A percentile compares a stretch with the other conserved stretches of the same genome.
These are phyloP conservation scores for Ciona savignyi DNA, from an alignment of 23 tunicate species.

Conservation along the genomic window DNA sequence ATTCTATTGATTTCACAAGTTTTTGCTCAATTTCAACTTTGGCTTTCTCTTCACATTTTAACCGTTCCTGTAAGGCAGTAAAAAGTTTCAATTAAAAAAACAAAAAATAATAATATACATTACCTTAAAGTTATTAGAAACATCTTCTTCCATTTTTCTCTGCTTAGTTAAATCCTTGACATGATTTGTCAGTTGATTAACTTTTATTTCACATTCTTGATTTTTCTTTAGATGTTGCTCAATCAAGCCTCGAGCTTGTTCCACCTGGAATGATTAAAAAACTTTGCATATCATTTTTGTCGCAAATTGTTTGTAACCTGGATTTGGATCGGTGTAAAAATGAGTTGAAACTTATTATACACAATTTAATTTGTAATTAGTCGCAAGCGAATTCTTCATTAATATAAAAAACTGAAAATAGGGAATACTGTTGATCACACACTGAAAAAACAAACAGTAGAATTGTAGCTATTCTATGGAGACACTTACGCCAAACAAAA, in stretches of 20 bases:
- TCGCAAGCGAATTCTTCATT: constrained; percentile 22
- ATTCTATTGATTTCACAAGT: constrained; percentile 11
- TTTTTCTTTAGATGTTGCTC: not conserved
- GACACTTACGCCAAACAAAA: no score
- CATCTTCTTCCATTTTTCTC: no score
- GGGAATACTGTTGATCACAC: no score
- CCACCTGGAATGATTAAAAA: no score
- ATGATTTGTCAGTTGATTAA: constrained; percentile 14
- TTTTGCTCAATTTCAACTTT: constrained; percentile 21
- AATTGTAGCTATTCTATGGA: no score
- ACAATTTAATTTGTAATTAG: constrained; percentile 13
- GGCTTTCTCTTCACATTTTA: constrained; percentile 32
- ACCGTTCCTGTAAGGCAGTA: constrained; percentile 23
- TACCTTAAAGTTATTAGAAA: constrained; percentile 33
- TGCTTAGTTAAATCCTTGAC: no score
- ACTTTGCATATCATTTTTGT: no score
- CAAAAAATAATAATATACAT: not conserved
- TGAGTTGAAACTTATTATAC: constrained; percentile 13
- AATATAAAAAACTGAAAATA: not conserved
- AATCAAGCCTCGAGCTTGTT: constrained; percentile 1
- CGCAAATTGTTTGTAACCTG: no score
- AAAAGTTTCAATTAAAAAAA: not conserved
- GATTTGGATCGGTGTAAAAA: not conserved
- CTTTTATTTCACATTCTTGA: constrained; percentile 8
- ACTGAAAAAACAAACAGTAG: no score